phyloP scores from a whole-genome alignment of 1,140 invertebrate genomes.

The Macrobrachium nipponense region DNA sequence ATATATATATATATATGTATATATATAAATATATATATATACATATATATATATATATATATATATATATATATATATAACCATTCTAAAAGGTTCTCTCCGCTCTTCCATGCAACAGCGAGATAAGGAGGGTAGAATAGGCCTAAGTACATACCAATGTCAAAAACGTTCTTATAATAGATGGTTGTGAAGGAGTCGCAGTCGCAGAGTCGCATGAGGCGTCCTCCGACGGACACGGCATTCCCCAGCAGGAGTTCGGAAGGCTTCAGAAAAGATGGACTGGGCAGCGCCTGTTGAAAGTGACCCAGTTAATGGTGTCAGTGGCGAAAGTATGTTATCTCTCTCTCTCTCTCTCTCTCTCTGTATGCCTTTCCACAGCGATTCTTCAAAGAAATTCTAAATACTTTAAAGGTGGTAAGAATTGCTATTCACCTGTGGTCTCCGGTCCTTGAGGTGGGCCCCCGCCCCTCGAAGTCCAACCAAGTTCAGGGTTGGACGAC shows the following conservation, averaged over 20 bases:
- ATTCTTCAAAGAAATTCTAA: background rate
- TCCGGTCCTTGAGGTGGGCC: constrained; percentile 43
- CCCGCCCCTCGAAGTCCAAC: constrained; percentile 26
- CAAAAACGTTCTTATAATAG: constrained; percentile 26
- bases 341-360: too few relatives aligned
- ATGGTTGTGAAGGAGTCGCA: constrained; percentile 40
- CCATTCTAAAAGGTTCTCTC: too few relatives aligned
- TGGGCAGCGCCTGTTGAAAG: background rate
- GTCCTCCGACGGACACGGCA: constrained; percentile 15
- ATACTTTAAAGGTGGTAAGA: background rate
- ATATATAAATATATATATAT: too few relatives aligned
- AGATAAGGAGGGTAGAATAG: background rate
- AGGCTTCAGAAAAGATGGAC: constrained; percentile 19
- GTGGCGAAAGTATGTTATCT: too few relatives aligned
- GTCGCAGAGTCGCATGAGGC: constrained; percentile 36
- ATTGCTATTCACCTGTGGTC: constrained; percentile 29
- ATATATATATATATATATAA: too few relatives aligned
- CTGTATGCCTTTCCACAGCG: background rate
- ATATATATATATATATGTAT: too few relatives aligned
- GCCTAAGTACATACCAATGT: constrained; percentile 20
- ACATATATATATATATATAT: too few relatives aligned
- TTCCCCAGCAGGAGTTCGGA: constrained; percentile 23
- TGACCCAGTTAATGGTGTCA: too few relatives aligned
- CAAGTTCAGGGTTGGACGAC: constrained; percentile 50
- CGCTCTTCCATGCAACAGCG: too few relatives aligned